Base-by-base conservation (phyloP, 1,140 invertebrate genomes). In the Cepaea nemoralis region DNA sequence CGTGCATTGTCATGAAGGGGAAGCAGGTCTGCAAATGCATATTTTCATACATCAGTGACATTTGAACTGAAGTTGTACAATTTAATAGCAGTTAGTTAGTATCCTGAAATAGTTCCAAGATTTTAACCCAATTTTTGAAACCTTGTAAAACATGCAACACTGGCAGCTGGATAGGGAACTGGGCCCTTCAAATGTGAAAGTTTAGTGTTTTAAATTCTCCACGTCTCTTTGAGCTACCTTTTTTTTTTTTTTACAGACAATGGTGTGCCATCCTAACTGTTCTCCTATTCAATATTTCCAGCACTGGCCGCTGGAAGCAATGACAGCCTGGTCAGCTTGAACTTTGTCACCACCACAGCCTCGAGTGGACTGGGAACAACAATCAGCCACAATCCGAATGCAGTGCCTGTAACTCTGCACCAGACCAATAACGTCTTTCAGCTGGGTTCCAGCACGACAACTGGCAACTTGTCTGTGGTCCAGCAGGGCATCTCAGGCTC, bases 381-480 rank as follows among this genome's bases (percentile, higher is more conserved):
- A 24, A 39, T 70, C 35, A 70, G 24, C 22, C 69, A 70, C 40
- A 70, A 70, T 19, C 40, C 69, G 1, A 39, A 24, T 40, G 27
- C 69, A 39, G 69, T 70, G 2, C 69, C 69, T 5, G 69, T 70
- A 1, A 70, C 69, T 19, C 69, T n/a, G 14, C 40, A 35, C 10
- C 69, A 70, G n/a, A 37, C 69, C 3, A 70, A n/a, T 31, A n/a
- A n/a, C n/a, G 39, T 70, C 16, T 31, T 70, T 31, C 69, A 70
- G 22, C 40, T 70, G 24, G 39, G 39, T 10, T 70, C 69, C 6
- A 42, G 16, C 27, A 5, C 69, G 1, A 70, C 24, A 31, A n/a
- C 69, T 39, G 35, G 35, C 24, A 63, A 31, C 59, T 31, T 63
- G 22, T 70, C 69, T 40, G 69, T 70, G 35, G 69, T 70, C 10